These are phyloP conservation scores for Porites lutea DNA, from an alignment of 64 coral and sea anemone species.

Conservation along the genomic window DNA sequence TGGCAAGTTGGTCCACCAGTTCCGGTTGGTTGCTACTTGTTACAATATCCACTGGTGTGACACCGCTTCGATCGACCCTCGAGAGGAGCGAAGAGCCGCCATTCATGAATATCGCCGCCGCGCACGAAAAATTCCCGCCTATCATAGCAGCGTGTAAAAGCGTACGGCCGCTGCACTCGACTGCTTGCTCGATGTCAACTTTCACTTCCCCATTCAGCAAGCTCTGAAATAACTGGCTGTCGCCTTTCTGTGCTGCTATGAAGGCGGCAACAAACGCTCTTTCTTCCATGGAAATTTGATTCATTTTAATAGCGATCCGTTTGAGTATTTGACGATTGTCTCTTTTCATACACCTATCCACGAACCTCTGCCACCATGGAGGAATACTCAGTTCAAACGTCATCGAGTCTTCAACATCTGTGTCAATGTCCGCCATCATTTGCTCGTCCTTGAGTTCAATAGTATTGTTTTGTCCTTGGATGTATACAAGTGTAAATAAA, in stretches of 20 bases:
- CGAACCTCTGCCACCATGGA: conserved; percentile 66
- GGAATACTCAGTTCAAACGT: conserved; percentile 53
- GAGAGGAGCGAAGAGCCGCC: conserved; percentile 35
- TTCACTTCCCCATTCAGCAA: conserved; percentile 39
- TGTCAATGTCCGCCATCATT: conserved; percentile 59
- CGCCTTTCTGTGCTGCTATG: conserved; percentile 69
- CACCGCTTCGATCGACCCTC: conserved; percentile 23
- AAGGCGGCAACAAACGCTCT: conserved; percentile 72
- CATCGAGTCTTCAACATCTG: not conserved
- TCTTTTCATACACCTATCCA: conserved; percentile 54
- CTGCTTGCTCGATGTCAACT: conserved; percentile 39
- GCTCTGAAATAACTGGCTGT: conserved; percentile 46
- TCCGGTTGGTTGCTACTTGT: conserved; percentile 48
- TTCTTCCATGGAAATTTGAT: conserved; percentile 72
- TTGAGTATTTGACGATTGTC: conserved; percentile 67
- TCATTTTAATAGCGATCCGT: conserved; percentile 66
- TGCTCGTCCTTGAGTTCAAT: conserved; percentile 39
- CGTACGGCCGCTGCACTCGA: conserved; percentile 60
- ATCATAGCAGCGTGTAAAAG: conserved; percentile 69
- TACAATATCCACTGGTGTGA: conserved; percentile 42
- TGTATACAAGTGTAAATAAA: conserved; percentile 52
- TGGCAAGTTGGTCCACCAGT: conserved; percentile 32
- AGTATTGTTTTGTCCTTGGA: not conserved
- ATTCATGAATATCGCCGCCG: conserved; percentile 65
- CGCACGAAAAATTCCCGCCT: conserved; percentile 69